Percentiles rank a stretch among this genome's conserved stretches.
Evolutionary conservation across 2,888 invertebrate species (phyloP).

Genomic region (Agrotis segetum): DNA sequence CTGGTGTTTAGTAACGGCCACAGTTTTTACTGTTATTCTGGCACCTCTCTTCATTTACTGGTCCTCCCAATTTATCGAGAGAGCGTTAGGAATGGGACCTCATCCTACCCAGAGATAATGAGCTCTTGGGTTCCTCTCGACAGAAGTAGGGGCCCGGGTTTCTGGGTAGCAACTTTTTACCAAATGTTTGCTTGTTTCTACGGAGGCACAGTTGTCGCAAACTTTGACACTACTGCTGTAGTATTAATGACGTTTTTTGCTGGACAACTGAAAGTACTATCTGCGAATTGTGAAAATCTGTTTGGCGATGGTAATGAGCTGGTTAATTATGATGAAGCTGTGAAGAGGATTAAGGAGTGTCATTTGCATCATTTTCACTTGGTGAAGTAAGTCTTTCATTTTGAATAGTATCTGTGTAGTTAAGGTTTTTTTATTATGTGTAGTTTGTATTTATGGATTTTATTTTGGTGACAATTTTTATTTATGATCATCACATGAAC

Average conservation of each 20-base stretch:
- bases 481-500: too few species aligned
- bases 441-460: too few species aligned
- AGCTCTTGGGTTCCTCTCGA: conserved; percentile 85
- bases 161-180: conserved; percentile 72
- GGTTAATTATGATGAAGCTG: conserved; percentile 66
- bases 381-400: conserved; percentile 74
- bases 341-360: conserved; percentile 75
- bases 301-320: conserved; percentile 70
- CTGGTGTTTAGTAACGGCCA: conserved; percentile 77
- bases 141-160: conserved; percentile 77
- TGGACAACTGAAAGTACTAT: conserved; percentile 82
- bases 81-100: conserved; percentile 71
- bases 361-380: conserved; percentile 78
- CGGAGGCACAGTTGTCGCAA: conserved; percentile 83
- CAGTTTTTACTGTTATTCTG: conserved; percentile 78
- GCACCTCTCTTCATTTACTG: conserved; percentile 77
- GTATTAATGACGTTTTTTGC: conserved; percentile 84
- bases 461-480: too few species aligned
- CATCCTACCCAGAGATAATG: conserved; percentile 82
- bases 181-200: conserved; percentile 80
- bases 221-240: conserved; percentile 83
- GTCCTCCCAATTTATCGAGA: conserved; percentile 69
- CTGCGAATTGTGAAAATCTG: conserved; percentile 75
- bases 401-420: not conserved
- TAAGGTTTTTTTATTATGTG: not conserved